Percentiles rank a stretch among this genome's conserved stretches.
Evolutionary conservation across 2,113 vertebrate genomes (phyloP).

Genomic region (Romanogobio albipinnatus): DNA sequence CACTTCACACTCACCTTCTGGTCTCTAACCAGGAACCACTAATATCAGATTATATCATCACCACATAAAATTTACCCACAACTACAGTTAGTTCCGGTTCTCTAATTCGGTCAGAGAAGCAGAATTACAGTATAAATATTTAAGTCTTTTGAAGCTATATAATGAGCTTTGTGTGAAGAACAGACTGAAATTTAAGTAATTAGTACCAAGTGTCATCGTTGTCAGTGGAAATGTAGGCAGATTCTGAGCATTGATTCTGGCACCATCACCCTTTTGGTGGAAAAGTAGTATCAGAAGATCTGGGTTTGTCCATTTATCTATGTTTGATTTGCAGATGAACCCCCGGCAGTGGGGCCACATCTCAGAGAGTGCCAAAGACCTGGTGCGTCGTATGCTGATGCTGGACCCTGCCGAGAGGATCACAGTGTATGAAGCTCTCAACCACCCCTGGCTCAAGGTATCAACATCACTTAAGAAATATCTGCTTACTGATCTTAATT

Average conservation of each 20-base stretch:
- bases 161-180: not conserved
- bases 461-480: not conserved
- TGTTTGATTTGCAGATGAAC: constrained; percentile 85
- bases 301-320: constrained; percentile 1
- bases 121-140: no score
- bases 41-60: not conserved
- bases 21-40: not conserved
- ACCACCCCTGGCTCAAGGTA: constrained; percentile 99
- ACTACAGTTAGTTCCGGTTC: not conserved
- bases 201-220: not conserved
- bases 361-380: constrained; percentile 98
- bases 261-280: not conserved
- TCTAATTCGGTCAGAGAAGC: not conserved
- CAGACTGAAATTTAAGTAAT: not conserved
- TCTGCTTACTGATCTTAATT: not conserved
- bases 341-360: constrained; percentile 98
- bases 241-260: not conserved
- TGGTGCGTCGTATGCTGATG: constrained; percentile 99
- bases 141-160: not conserved
- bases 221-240: not conserved
- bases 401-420: constrained; percentile 98
- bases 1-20: not conserved
- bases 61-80: not conserved
- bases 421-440: constrained; percentile 98
- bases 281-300: not conserved